These are phyloP conservation scores for Aphodius sticticus DNA, from an alignment of 2,888 invertebrate species.

Conservation along the genomic window DNA sequence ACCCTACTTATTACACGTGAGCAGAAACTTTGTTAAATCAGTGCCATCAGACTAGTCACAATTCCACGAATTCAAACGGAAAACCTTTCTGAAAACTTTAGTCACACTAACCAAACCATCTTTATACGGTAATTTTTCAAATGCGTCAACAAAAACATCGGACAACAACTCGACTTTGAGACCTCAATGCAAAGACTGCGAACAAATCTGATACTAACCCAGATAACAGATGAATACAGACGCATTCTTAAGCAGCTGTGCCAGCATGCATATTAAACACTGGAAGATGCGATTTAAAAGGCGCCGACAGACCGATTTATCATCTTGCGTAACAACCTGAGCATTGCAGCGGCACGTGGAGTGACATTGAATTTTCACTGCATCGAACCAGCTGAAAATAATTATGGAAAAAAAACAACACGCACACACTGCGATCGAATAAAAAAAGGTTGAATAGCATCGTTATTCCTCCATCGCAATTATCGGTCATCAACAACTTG, in stretches of 20 bases:
- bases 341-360: constrained; percentile 7
- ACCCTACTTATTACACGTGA: no score
- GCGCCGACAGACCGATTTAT: neutral
- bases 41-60: no score
- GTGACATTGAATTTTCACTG: constrained; percentile 26
- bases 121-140: neutral
- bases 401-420: neutral
- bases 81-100: no score
- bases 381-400: neutral
- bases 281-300: neutral
- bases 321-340: neutral
- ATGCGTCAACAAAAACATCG: neutral
- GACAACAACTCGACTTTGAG: neutral
- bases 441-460: neutral
- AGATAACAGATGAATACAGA: neutral
- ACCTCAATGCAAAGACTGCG: neutral
- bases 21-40: no score
- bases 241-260: neutral
- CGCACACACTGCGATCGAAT: neutral
- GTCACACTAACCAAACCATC: no score
- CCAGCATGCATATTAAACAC: neutral
- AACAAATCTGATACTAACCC: neutral
- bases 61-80: no score
- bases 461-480: constrained; percentile 8
- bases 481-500: neutral